Evolutionary conservation across 2,113 vertebrate genomes (phyloP), one percentile per base, ranked within the genome.

Genomic region (Nematolebias whitei): DNA sequence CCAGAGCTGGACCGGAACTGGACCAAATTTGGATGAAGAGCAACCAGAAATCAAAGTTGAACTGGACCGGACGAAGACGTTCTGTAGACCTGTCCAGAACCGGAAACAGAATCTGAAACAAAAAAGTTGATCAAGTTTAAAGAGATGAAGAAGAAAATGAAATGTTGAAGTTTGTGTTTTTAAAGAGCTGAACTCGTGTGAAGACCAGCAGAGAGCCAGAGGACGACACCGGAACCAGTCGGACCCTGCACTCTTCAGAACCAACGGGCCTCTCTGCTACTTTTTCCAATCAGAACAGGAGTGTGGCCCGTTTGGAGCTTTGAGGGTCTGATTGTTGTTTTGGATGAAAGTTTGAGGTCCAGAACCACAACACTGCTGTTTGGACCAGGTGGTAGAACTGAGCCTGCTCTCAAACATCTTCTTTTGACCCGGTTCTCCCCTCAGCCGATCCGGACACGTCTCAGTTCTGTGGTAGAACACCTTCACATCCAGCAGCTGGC

Each of bases 11-110:
- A 41, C 76, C 78, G 64, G 69, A 78, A 76, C 71, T 3, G 84
- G 86, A 88, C 83, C 86, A 87, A 87, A 88, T 74, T 77, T 49
- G 39, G 78, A 81, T 43, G 4, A 7, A 72, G 63, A 77, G 76
- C 45, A 63, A 61, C 72, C 58, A 12, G 68, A 7, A 60, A 14
- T 26, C 18, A 56, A 65, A 50, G 63, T 77, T 60, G 39, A 69
- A 44, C 67, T 38, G 32, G 68, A 85, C 58, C 23, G 39, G 70
- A 86, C 67, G 79, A 35, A 26, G 74, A n/a, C n/a, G n/a, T n/a
- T n/a, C n/a, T n/a, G n/a, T n/a, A n/a, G n/a, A n/a, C n/a, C n/a
- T n/a, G n/a, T n/a, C n/a, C n/a, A n/a, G n/a, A n/a, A n/a, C n/a
- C n/a, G n/a, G n/a, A n/a, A n/a, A n/a, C n/a, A n/a, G n/a, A n/a